Evolutionary conservation across 2,888 invertebrate genomes (phyloP).

Genomic region (Hartigia nigra): DNA sequence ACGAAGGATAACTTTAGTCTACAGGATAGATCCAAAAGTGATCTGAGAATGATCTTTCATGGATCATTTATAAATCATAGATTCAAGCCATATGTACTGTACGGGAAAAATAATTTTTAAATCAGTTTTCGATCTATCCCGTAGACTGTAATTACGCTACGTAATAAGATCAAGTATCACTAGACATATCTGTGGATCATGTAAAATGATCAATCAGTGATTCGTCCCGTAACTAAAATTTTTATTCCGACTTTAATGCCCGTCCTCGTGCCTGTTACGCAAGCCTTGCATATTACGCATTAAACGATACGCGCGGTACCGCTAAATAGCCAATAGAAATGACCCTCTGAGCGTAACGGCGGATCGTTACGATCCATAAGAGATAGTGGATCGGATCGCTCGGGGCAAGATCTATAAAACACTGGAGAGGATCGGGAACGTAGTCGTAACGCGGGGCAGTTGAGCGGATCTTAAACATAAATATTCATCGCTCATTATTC

Average conservation of each 20-base stretch:
- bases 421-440: background rate
- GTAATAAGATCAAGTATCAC: too few relatives aligned
- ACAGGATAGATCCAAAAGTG: too few relatives aligned
- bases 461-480: constrained; percentile 26
- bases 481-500: constrained; percentile 32
- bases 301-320: background rate
- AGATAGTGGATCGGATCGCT: constrained; percentile 7
- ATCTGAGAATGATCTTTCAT: too few relatives aligned
- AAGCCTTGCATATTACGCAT: background rate
- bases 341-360: background rate
- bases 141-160: too few relatives aligned
- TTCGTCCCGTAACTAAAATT: too few relatives aligned
- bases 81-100: too few relatives aligned
- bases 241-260: background rate
- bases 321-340: background rate
- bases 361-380: constrained; percentile 6
- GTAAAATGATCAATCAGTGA: too few relatives aligned
- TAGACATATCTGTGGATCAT: too few relatives aligned
- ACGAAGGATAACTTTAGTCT: too few relatives aligned
- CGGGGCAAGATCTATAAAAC: constrained; percentile 19
- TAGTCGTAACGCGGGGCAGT: constrained; percentile 4
- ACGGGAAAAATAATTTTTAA: too few relatives aligned
- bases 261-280: background rate
- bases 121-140: too few relatives aligned
- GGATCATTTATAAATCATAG: too few relatives aligned